Conservation (phyloP, 2,888 invertebrate species). For the Pachycephus smyrnensis region DNA sequence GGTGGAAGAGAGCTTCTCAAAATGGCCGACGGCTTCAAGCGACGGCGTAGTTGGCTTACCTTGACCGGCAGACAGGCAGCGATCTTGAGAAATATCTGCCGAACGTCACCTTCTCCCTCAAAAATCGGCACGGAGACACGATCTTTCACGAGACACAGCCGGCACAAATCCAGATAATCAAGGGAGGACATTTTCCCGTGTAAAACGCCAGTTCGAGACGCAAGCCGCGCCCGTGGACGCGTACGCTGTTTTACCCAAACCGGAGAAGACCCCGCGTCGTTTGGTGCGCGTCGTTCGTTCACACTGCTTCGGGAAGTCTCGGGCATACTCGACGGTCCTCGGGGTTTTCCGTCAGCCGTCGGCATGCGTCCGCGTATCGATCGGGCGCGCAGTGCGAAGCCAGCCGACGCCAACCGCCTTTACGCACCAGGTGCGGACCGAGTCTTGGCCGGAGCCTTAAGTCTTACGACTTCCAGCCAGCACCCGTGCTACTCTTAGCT, state of each 20-base stretch:
- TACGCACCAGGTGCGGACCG: slow-evolving; percentile 15
- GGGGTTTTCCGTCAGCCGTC: slow-evolving; percentile 24
- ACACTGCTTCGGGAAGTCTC: slow-evolving; percentile 12
- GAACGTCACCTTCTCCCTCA: slow-evolving; percentile 74
- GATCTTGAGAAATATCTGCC: slow-evolving; percentile 76
- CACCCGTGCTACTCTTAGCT: neutral
- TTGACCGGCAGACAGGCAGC: slow-evolving; percentile 80
- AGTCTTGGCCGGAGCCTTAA: neutral
- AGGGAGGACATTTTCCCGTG: slow-evolving; percentile 61
- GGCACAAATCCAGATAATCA: slow-evolving; percentile 64
- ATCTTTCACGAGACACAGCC: slow-evolving; percentile 67
- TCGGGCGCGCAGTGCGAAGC: slow-evolving; percentile 21
- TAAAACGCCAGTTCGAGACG: slow-evolving; percentile 58
- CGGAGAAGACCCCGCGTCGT: slow-evolving; percentile 43
- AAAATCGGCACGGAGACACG: slow-evolving; percentile 78
- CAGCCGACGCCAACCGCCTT: slow-evolving; percentile 18
- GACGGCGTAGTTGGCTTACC: slow-evolving; percentile 70
- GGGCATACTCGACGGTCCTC: slow-evolving; percentile 19
- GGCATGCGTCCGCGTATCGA: slow-evolving; percentile 39
- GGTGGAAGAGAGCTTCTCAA: slow-evolving; percentile 39
- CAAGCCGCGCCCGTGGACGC: slow-evolving; percentile 61
- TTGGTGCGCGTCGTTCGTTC: slow-evolving; percentile 42
- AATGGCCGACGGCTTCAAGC: slow-evolving; percentile 52
- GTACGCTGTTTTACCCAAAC: slow-evolving; percentile 47
- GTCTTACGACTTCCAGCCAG: neutral